Conservation (phyloP, 2,888 invertebrate species). For the Hipparchia sbordonii region DNA sequence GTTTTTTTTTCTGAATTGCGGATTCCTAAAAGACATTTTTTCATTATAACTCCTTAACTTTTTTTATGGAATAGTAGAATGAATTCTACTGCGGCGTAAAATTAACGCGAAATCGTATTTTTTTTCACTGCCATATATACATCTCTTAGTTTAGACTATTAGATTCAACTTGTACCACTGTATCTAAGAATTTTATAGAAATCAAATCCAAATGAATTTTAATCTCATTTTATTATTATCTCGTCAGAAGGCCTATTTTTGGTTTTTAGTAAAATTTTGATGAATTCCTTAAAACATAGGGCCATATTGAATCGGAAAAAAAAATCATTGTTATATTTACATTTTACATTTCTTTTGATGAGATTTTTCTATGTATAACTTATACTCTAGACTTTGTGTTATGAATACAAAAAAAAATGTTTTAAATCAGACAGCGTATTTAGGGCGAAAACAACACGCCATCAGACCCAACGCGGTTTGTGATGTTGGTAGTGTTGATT, state of each 20-base stretch:
- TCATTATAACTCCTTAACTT: too few species aligned
- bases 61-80: too few species aligned
- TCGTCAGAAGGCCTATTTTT: constrained; percentile 24
- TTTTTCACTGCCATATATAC: constrained; percentile 34
- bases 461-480: neutral
- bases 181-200: constrained; percentile 12
- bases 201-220: constrained; percentile 17
- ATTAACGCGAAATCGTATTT: constrained; percentile 15
- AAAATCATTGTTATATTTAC: constrained; percentile 11
- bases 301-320: constrained; percentile 9
- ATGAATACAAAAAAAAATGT: constrained; percentile 2
- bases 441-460: constrained; percentile 6
- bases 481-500: neutral
- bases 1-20: neutral
- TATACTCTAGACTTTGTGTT: constrained; percentile 25
- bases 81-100: neutral
- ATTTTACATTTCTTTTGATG: constrained; percentile 18
- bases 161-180: constrained; percentile 31
- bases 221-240: constrained; percentile 23
- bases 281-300: constrained; percentile 9
- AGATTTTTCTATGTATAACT: constrained; percentile 23
- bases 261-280: constrained; percentile 1
- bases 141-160: neutral
- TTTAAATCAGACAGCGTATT: constrained; percentile 27
- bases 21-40: neutral